Conservation (phyloP, 2,888 invertebrate species). For the Hirudinaria manillensis region DNA sequence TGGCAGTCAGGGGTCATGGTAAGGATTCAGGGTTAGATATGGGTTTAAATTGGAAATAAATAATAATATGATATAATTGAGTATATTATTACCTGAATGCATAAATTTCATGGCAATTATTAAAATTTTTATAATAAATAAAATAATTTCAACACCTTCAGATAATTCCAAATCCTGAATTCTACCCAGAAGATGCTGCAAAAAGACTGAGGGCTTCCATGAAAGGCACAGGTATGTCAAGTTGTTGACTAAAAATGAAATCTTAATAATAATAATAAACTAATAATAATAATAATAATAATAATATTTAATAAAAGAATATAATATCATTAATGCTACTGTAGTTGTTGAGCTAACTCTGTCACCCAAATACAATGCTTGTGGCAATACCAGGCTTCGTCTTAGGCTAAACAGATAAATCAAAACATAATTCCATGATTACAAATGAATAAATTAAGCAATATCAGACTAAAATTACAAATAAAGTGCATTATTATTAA, state of each 20-base stretch:
- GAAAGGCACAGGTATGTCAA: slow-evolving; percentile 21
- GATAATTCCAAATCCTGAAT: slow-evolving; percentile 26
- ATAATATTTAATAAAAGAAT: not conserved
- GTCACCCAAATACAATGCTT: not conserved
- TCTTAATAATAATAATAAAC: not conserved
- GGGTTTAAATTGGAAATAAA: no score
- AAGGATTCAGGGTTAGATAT: no score
- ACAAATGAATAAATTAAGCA: no score
- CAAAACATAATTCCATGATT: no score
- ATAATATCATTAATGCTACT: not conserved
- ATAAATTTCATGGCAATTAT: no score
- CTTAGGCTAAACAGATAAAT: not conserved
- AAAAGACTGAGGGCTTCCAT: slow-evolving; percentile 17
- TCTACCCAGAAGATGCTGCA: slow-evolving; percentile 22
- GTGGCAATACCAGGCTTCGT: not conserved
- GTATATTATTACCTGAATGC: no score
- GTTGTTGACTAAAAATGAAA: not conserved
- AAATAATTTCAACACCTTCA: not conserved
- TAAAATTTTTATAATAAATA: not conserved
- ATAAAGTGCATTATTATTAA: no score
- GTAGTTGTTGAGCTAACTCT: not conserved
- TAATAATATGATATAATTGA: no score
- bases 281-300: not conserved
- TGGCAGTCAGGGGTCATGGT: no score
- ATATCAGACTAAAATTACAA: no score